Percentiles rank a stretch among this genome's conserved stretches.
Evolutionary conservation across 1,140 invertebrate species (phyloP).

Genomic region (Drosophila takahashii): DNA sequence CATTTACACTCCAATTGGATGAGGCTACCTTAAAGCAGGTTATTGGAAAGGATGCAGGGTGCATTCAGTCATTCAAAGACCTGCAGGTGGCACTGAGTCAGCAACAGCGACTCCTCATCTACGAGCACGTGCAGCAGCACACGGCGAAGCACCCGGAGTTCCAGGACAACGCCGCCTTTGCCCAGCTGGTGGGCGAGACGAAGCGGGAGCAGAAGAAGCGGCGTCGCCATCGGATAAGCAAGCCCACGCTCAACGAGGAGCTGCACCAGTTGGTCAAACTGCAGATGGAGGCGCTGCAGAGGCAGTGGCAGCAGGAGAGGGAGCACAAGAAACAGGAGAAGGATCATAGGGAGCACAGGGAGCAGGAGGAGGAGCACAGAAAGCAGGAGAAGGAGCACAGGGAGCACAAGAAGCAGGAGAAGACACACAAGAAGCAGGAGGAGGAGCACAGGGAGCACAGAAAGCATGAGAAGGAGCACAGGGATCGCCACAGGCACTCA

Average conservation of each 20-base stretch:
- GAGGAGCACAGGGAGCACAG: not conserved
- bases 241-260: constrained; percentile 70
- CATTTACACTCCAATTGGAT: constrained; percentile 34
- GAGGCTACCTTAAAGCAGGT: constrained; percentile 5
- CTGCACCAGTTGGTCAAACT: constrained; percentile 64
- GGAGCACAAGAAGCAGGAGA: too few species aligned
- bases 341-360: not conserved
- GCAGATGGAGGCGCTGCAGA: constrained; percentile 69
- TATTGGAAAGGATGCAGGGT: constrained; percentile 5
- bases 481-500: not conserved
- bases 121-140: constrained; percentile 55
- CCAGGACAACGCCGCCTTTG: constrained; percentile 38
- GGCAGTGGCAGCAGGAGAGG: constrained; percentile 12
- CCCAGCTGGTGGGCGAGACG: constrained; percentile 59
- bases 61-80: constrained; percentile 25
- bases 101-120: constrained; percentile 53
- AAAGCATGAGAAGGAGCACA: not conserved
- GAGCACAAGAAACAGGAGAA: not conserved
- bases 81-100: constrained; percentile 48
- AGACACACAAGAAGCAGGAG: not conserved
- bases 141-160: constrained; percentile 20
- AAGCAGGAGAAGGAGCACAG: not conserved
- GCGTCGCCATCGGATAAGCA: constrained; percentile 66
- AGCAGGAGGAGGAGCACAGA: not conserved
- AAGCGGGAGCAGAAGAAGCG: constrained; percentile 51